Evolutionary conservation across 2,113 vertebrate species (phyloP).

Genomic region (Neotragus moschatus): DNA sequence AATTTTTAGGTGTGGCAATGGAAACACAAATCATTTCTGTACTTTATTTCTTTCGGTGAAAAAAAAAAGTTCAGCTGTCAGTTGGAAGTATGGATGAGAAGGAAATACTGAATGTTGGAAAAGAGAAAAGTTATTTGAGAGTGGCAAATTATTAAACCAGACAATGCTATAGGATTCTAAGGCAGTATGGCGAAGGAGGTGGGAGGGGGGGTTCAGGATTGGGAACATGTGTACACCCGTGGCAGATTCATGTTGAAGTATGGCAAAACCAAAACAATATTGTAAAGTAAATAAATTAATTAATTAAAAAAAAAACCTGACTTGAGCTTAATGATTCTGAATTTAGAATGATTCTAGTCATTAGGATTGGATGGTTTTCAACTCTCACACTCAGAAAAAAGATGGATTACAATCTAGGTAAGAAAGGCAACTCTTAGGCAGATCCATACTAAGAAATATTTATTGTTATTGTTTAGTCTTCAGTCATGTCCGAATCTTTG

Average conservation of each 20-base stretch:
- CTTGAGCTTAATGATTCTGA: not conserved
- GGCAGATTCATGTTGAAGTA: too few species aligned
- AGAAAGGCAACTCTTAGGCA: not conserved
- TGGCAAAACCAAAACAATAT: too few species aligned
- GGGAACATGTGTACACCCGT: too few species aligned
- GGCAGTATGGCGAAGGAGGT: not conserved
- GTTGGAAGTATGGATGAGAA: not conserved
- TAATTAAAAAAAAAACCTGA: not conserved
- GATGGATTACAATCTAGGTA: not conserved
- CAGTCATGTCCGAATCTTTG: not conserved
- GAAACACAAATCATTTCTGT: not conserved
- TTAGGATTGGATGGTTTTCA: not conserved
- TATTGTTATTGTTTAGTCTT: not conserved
- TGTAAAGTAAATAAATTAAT: too few species aligned
- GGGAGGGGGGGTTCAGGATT: too few species aligned
- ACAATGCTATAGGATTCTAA: not conserved
- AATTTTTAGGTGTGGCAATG: not conserved
- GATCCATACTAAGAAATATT: not conserved
- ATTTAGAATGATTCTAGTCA: not conserved
- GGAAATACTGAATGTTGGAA: not conserved
- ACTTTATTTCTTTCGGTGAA: not conserved
- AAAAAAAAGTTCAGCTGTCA: not conserved
- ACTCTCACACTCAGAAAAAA: not conserved
- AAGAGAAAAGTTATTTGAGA: not conserved
- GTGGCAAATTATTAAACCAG: not conserved